Conservation (phyloP, 2,888 invertebrate genomes). For the Diadegma fenestrale region DNA sequence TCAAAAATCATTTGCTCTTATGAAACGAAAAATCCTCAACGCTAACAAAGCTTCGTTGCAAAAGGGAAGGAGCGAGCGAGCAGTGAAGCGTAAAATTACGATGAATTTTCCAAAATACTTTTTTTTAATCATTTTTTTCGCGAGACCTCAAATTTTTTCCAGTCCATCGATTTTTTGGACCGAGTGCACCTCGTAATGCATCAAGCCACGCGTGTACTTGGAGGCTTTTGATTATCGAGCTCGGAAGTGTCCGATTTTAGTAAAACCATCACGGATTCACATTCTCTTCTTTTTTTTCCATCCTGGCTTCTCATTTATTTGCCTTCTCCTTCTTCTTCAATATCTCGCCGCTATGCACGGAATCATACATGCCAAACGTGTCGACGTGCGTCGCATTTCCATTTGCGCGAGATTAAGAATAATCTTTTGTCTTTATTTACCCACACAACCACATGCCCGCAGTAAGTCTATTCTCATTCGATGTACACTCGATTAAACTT, state of each 20-base stretch:
- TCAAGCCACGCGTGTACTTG: conserved; percentile 11
- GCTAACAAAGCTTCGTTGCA: background rate
- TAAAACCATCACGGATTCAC: conserved; percentile 61
- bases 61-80: background rate
- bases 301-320: conserved; percentile 36
- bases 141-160: background rate
- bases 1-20: conserved; percentile 79
- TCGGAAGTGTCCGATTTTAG: conserved; percentile 51
- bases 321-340: conserved; percentile 26
- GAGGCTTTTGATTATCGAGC: conserved; percentile 40
- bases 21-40: conserved; percentile 64
- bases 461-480: background rate
- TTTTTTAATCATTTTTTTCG: background rate
- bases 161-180: background rate
- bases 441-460: background rate
- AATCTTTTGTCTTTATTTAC: conserved; percentile 14
- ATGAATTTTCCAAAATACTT: background rate
- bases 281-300: conserved; percentile 40
- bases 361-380: conserved; percentile 53
- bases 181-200: background rate
- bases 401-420: conserved; percentile 41
- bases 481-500: background rate
- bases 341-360: conserved; percentile 46
- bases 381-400: conserved; percentile 58
- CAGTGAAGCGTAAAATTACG: background rate